phyloP scores from a whole-genome alignment of 2,113 vertebrate genomes.

The Thermophis baileyi region DNA sequence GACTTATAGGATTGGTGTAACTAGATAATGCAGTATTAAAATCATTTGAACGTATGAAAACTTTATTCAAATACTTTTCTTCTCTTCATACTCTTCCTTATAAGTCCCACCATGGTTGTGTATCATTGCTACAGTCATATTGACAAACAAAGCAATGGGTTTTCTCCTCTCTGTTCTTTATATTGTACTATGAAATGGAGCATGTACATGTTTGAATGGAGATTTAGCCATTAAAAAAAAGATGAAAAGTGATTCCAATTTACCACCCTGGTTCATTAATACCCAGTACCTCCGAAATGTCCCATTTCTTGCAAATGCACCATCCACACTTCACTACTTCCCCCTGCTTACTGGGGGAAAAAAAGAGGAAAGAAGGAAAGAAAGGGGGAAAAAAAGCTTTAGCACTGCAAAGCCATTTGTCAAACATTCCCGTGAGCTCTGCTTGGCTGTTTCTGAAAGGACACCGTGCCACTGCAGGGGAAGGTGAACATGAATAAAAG shows the following conservation, averaged over 20 bases:
- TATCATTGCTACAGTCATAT: background rate
- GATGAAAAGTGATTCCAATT: constrained; percentile 76
- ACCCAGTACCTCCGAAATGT: constrained; percentile 49
- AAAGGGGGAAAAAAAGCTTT: constrained; percentile 30
- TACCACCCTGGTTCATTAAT: constrained; percentile 75
- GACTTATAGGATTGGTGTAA: background rate
- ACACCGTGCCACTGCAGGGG: constrained; percentile 53
- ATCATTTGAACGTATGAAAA: background rate
- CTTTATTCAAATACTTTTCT: background rate
- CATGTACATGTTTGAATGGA: background rate
- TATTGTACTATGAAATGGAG: background rate
- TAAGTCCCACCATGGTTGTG: background rate
- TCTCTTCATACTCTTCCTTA: background rate
- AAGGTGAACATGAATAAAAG: constrained; percentile 67
- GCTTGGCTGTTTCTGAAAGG: constrained; percentile 71
- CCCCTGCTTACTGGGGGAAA: constrained; percentile 22
- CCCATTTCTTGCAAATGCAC: constrained; percentile 32
- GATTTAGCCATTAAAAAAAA: background rate
- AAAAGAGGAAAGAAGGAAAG: background rate
- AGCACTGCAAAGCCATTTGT: constrained; percentile 72
- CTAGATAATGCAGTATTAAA: background rate
- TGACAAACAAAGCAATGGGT: background rate
- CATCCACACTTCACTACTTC: constrained; percentile 49
- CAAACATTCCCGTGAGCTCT: constrained; percentile 69
- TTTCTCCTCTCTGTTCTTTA: background rate